phyloP scores from a whole-genome alignment of 2,888 invertebrate species.

The Pilophorus perplexus region DNA sequence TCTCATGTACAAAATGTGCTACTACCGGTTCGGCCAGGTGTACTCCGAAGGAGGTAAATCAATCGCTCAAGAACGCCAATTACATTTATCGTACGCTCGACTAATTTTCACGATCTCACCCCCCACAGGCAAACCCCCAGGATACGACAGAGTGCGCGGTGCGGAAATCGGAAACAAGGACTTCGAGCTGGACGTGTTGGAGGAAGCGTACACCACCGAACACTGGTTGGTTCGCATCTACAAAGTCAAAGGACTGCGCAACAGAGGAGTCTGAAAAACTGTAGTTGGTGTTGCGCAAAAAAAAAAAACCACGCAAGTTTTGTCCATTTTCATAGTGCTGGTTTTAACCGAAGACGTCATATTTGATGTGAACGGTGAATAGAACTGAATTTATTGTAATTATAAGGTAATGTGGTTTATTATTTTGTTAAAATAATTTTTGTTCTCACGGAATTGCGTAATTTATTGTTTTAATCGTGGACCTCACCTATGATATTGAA shows the following conservation, averaged over 20 bases:
- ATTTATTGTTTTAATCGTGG: too few relatives aligned
- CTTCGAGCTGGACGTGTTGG: slow-evolving; percentile 95
- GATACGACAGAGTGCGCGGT: slow-evolving; percentile 92
- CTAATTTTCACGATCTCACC: too few relatives aligned
- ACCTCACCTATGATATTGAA: too few relatives aligned
- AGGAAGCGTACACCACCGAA: slow-evolving; percentile 98
- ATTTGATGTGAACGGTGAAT: not conserved
- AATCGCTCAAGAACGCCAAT: too few relatives aligned
- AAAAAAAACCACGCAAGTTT: too few relatives aligned
- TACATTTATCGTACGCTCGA: too few relatives aligned
- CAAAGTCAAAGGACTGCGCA: slow-evolving; percentile 92
- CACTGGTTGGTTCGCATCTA: slow-evolving; percentile 99
- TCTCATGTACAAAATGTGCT: slow-evolving; percentile 99
- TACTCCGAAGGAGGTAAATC: slow-evolving; percentile 85
- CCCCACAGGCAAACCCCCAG: slow-evolving; percentile 82
- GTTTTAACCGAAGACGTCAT: not conserved
- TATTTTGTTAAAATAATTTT: slow-evolving; percentile 15
- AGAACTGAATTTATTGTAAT: slow-evolving; percentile 3
- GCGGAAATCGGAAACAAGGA: slow-evolving; percentile 99
- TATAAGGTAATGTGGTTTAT: not conserved
- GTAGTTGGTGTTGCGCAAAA: too few relatives aligned
- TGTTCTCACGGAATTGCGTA: slow-evolving; percentile 12
- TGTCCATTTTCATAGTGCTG: not conserved
- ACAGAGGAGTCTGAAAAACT: slow-evolving; percentile 72
- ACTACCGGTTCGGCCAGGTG: slow-evolving; percentile 94